Percentiles rank a stretch among this genome's conserved stretches.
Evolutionary conservation across 1,140 invertebrate species (phyloP).

Genomic region (Spodoptera frugiperda): DNA sequence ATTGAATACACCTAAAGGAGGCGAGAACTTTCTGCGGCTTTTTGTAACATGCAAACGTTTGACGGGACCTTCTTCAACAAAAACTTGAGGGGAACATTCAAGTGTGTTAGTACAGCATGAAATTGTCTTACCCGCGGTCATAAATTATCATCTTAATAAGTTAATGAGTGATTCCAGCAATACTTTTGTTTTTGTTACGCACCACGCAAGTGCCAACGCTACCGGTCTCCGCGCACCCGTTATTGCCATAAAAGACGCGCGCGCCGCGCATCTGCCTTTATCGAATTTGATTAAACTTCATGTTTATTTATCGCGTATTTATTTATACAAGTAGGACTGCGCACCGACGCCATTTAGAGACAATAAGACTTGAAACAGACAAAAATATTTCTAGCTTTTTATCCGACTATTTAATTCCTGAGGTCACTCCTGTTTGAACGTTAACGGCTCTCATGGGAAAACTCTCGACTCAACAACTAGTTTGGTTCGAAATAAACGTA

Average conservation of each 20-base stretch:
- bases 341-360: constrained; percentile 62
- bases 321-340: constrained; percentile 63
- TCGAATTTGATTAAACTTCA: constrained; percentile 85
- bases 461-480: constrained; percentile 34
- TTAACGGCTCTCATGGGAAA: constrained; percentile 36
- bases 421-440: constrained; percentile 35
- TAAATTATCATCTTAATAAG: constrained; percentile 86
- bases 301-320: constrained; percentile 81
- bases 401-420: constrained; percentile 33
- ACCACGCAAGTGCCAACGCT: constrained; percentile 63
- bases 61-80: constrained; percentile 13
- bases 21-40: constrained; percentile 41
- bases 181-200: constrained; percentile 74
- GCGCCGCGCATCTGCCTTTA: constrained; percentile 78
- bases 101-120: constrained; percentile 57
- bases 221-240: constrained; percentile 66
- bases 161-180: constrained; percentile 83
- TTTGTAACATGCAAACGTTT: constrained; percentile 27
- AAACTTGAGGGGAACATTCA: constrained; percentile 36
- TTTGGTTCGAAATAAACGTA: constrained; percentile 29
- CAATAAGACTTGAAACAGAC: constrained; percentile 51
- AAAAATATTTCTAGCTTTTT: constrained; percentile 46
- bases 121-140: constrained; percentile 75
- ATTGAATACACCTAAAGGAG: constrained; percentile 51
- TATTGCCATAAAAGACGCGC: constrained; percentile 75